Conservation (phyloP, 1,140 invertebrate genomes). For the Trachymyrmex septentrionalis region DNA sequence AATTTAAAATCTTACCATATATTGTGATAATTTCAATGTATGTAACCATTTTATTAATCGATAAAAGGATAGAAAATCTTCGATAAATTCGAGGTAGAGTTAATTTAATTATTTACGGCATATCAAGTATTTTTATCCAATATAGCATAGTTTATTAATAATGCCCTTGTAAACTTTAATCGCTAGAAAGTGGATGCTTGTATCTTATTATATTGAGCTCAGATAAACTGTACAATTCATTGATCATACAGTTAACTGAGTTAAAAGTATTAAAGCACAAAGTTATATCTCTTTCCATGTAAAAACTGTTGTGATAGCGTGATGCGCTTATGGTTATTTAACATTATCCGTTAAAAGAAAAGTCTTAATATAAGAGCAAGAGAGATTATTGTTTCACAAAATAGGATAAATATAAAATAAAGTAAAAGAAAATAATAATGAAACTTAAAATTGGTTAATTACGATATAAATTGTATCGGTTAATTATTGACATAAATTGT, state of each 20-base stretch:
- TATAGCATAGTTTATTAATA: constrained; percentile 41
- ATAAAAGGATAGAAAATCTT: neutral
- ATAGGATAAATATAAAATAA: neutral
- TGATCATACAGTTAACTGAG: constrained; percentile 45
- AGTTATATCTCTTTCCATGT: neutral
- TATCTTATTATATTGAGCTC: neutral
- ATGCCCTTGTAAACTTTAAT: constrained; percentile 44
- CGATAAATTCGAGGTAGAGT: constrained; percentile 18
- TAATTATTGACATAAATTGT: neutral
- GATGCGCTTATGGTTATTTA: constrained; percentile 17
- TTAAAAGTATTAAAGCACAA: constrained; percentile 41
- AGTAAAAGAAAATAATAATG: neutral
- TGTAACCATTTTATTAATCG: neutral
- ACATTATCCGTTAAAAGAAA: neutral
- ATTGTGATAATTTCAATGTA: neutral
- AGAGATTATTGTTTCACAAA: neutral
- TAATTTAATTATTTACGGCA: constrained; percentile 28
- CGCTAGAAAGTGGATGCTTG: constrained; percentile 2
- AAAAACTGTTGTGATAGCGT: neutral
- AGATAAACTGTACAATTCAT: constrained; percentile 45
- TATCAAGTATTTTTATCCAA: constrained; percentile 25
- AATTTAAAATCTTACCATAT: neutral
- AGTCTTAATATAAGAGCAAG: neutral
- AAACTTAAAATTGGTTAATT: neutral
- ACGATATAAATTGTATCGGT: neutral